Evolutionary conservation across 2,797 vertebrate genomes (phyloP).

Genomic region (Hyperoplus lanceolatus): DNA sequence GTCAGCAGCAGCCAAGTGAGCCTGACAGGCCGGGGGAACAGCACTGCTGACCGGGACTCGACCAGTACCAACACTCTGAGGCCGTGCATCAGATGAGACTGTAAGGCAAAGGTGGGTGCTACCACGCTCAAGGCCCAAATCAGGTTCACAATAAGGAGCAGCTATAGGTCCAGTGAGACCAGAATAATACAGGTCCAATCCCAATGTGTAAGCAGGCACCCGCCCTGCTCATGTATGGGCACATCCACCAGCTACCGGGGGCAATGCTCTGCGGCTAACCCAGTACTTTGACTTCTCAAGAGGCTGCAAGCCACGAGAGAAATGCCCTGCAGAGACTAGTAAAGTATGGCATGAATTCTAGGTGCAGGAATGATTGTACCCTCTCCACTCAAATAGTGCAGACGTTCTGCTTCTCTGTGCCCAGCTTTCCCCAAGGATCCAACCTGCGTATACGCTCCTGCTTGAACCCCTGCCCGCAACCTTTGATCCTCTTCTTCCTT

Average conservation of each 20-base stretch:
- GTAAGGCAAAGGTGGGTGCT: conserved; percentile 70
- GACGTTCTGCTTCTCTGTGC: conserved; percentile 31
- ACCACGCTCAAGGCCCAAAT: conserved; percentile 54
- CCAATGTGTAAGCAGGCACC: conserved; percentile 10
- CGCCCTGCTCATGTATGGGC: conserved; percentile 4
- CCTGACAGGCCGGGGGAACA: conserved; percentile 60
- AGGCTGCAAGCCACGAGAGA: conserved; percentile 30
- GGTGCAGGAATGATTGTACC: conserved; percentile 14
- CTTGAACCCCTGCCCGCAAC: conserved; percentile 62
- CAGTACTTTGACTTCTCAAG: conserved; percentile 41
- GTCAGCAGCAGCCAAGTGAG: conserved; percentile 74
- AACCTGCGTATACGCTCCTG: conserved; percentile 41
- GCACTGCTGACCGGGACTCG: conserved; percentile 67
- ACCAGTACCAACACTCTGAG: conserved; percentile 69
- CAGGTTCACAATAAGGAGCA: conserved; percentile 30
- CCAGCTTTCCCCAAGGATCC: conserved; percentile 42
- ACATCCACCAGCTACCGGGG: conserved; percentile 26
- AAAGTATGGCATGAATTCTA: conserved; percentile 28
- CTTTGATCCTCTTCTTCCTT: conserved; percentile 82
- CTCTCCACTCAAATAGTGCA: conserved; percentile 24
- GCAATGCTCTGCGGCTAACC: conserved; percentile 25
- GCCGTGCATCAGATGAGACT: conserved; percentile 66
- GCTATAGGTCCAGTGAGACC: conserved; percentile 20
- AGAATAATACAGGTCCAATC: conserved; percentile 21
- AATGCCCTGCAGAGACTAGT: conserved; percentile 33